Evolutionary conservation across 35 echinoderm and acorn worm species (phyloP).

Genomic region (Ophioderma brevispina): DNA sequence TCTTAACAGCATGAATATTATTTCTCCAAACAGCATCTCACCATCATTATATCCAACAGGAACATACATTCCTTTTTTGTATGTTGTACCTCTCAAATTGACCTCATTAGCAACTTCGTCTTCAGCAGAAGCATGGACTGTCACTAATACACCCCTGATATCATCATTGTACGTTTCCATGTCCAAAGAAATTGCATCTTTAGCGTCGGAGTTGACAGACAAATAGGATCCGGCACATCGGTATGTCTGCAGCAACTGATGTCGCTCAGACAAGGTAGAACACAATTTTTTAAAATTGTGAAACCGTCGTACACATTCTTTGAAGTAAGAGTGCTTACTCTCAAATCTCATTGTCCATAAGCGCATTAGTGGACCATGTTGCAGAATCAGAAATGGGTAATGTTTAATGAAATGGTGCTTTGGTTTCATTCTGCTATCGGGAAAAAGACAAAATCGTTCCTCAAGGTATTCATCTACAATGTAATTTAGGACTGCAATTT

Average conservation of each 20-base stretch:
- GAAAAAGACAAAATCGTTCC: slow-evolving; percentile 26
- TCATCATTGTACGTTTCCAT: not conserved
- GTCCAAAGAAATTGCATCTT: not conserved
- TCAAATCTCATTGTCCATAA: slow-evolving; percentile 69
- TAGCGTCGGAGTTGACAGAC: not conserved
- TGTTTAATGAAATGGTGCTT: slow-evolving; percentile 71
- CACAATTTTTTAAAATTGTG: slow-evolving; percentile 63
- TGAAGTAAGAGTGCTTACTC: slow-evolving; percentile 73
- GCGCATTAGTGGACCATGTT: slow-evolving; percentile 65
- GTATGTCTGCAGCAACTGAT: slow-evolving; percentile 64
- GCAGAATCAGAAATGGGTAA: slow-evolving; percentile 51
- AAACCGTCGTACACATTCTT: slow-evolving; percentile 10
- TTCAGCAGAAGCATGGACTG: not conserved
- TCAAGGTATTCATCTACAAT: slow-evolving; percentile 56
- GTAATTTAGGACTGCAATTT: slow-evolving; percentile 30
- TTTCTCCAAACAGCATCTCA: not conserved
- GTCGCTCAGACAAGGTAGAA: slow-evolving; percentile 41
- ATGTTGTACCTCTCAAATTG: not conserved
- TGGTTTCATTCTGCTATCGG: slow-evolving; percentile 28
- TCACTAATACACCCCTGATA: not conserved
- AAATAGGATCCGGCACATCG: not conserved
- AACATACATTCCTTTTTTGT: not conserved
- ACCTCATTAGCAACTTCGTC: not conserved
- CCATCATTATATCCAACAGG: not conserved
- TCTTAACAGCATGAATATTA: not conserved